Conservation (phyloP, 2,888 invertebrate genomes). For the Oscheius sp. region DNA sequence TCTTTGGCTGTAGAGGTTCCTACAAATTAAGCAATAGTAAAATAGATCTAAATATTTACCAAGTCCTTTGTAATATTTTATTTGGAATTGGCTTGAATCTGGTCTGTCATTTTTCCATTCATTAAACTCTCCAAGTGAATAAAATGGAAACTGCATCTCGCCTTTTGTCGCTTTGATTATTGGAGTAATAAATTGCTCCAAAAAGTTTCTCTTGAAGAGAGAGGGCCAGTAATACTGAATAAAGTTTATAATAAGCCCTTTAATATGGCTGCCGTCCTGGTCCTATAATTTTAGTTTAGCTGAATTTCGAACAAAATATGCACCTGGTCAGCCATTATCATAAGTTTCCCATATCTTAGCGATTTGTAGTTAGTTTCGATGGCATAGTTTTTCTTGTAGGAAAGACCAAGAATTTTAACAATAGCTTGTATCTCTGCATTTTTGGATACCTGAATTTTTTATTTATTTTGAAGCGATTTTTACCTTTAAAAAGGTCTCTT, state of each 20-base stretch:
- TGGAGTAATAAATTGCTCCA: conserved; percentile 98
- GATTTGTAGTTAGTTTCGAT: conserved; percentile 85
- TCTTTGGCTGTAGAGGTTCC: conserved; percentile 98
- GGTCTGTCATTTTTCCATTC: conserved; percentile 91
- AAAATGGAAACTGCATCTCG: conserved; percentile 85
- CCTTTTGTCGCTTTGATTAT: conserved; percentile 90
- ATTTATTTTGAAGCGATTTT: background rate
- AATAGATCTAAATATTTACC: conserved; percentile 19
- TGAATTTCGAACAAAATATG: background rate
- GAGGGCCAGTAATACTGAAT: conserved; percentile 98
- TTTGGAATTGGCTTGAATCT: conserved; percentile 87
- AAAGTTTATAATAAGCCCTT: conserved; percentile 98
- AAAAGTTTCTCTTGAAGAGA: conserved; percentile 81
- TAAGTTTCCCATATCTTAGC: conserved; percentile 90
- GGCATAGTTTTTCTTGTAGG: conserved; percentile 93
- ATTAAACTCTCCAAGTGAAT: conserved; percentile 95
- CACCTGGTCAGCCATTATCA: conserved; percentile 99
- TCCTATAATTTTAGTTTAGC: conserved; percentile 71
- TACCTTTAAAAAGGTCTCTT: conserved; percentile 90
- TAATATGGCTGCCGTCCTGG: conserved; percentile 98
- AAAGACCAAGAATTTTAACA: conserved; percentile 93
- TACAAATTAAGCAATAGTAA: conserved; percentile 78
- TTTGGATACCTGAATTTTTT: conserved; percentile 80
- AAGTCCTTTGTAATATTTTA: conserved; percentile 98
- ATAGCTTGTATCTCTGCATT: conserved; percentile 96